Base-by-base conservation (phyloP, 2,888 invertebrate genomes). In the Lasius platythorax region DNA sequence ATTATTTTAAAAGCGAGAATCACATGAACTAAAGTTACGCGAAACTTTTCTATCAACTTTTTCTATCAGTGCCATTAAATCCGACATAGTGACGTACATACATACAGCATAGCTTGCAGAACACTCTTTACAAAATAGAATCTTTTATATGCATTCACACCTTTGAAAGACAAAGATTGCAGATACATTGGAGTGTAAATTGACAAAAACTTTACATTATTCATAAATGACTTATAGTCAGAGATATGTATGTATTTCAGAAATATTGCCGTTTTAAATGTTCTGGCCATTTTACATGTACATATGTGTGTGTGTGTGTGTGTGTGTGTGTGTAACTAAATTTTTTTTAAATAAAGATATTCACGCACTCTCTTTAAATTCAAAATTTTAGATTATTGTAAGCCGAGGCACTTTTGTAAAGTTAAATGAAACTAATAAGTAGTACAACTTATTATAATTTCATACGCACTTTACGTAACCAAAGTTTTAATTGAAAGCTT, bases 41-140 rank as follows among this genome's bases (percentile, higher is more conserved):
- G 33, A 33, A 75, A 76, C 53, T 66, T 76, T 66, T 53, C 53
- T 28, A 61, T 66, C 50, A 66, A n/a, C 28, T 64, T 66, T 53
- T 53, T 53, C n/a, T 53, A n/a, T 12, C 8, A 53, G 8, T n/a
- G 53, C 8, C 37, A 66, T 76, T 76, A 76, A 76, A 76, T 66
- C 18, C 37, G 53, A 8, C 66, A 53, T n/a, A 53, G 28, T 53
- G 53, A 53, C 23, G 63, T 33, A 74, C 11, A 64, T 33, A 74
- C 11, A 64, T 37, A 6, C 40, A 61, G 37, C 37, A 23, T 5
- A 46, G 43, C 18, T 56, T 40, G 28, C 8, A 66, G 18, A 53
- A 66, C 12, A 23, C 23, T 76, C 40, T 66, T 18, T 53, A 53
- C 12, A 9, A 66, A 66, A 64, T 28, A 2, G 18, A 12, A 50